phyloP scores from a whole-genome alignment of 2,888 invertebrate species.

The Hirtodrosophila duncani region DNA sequence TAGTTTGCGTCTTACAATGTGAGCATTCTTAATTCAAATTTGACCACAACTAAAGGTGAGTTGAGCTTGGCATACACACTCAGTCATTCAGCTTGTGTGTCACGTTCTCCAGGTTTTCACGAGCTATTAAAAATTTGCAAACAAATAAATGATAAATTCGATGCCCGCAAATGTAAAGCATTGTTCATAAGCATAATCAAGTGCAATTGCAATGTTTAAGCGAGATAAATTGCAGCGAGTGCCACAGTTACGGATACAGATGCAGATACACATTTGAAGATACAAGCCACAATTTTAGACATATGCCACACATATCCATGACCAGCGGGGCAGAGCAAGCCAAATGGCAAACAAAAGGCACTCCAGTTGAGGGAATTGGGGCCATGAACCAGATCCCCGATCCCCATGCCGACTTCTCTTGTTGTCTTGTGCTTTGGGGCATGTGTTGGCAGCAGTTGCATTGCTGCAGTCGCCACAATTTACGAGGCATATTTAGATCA shows the following conservation, averaged over 20 bases:
- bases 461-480: slow-evolving; percentile 40
- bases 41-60: too few relatives aligned
- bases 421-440: slow-evolving; percentile 13
- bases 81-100: slow-evolving; percentile 20
- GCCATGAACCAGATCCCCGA: slow-evolving; percentile 7
- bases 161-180: slow-evolving; percentile 15
- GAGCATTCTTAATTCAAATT: too few relatives aligned
- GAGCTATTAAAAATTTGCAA: slow-evolving; percentile 56
- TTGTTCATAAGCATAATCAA: slow-evolving; percentile 41
- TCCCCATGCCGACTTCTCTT: slow-evolving; percentile 10
- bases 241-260: slow-evolving; percentile 22
- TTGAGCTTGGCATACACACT: slow-evolving; percentile 7
- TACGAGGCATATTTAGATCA: slow-evolving; percentile 51
- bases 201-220: slow-evolving; percentile 45
- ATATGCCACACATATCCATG: slow-evolving; percentile 43
- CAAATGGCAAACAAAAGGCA: not conserved
- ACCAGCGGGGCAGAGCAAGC: too few relatives aligned
- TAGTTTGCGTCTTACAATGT: too few relatives aligned
- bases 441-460: slow-evolving; percentile 24
- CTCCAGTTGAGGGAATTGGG: slow-evolving; percentile 10
- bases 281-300: slow-evolving; percentile 10
- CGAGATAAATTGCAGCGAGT: slow-evolving; percentile 25
- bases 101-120: slow-evolving; percentile 58
- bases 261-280: slow-evolving; percentile 15
- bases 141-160: slow-evolving; percentile 26